Conservation (phyloP, 2,797 vertebrate species). For the Rhodeus uyekii region DNA sequence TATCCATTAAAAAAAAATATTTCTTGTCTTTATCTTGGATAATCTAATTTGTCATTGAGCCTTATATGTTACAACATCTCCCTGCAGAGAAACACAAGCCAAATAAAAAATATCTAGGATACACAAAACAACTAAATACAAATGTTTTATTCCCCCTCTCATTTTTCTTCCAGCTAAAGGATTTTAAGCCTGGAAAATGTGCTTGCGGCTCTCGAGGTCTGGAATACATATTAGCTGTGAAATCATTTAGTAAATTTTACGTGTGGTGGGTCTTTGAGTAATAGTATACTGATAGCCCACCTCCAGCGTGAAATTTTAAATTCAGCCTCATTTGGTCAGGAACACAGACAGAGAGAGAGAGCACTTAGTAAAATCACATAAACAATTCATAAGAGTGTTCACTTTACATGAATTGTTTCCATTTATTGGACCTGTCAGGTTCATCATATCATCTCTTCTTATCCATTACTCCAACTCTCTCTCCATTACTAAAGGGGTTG, state of each 20-base stretch:
- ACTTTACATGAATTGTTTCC: constrained; percentile 30
- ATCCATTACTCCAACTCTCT: constrained; percentile 10
- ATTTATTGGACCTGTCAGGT: constrained; percentile 15
- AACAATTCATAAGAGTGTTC: constrained; percentile 38
- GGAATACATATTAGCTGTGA: constrained; percentile 40
- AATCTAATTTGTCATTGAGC: background rate
- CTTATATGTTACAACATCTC: background rate
- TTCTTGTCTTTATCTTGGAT: background rate
- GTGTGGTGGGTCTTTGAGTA: constrained; percentile 36
- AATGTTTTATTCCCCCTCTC: background rate
- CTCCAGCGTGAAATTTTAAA: constrained; percentile 43
- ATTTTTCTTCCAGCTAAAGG: background rate
- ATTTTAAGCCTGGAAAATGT: constrained; percentile 12
- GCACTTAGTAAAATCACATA: constrained; percentile 26
- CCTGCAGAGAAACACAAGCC: background rate
- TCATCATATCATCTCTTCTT: constrained; percentile 20
- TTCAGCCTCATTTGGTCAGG: constrained; percentile 19
- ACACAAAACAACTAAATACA: background rate
- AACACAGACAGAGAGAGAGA: constrained; percentile 22
- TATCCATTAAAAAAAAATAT: background rate
- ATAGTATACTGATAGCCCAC: constrained; percentile 27
- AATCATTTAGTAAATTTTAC: constrained; percentile 20
- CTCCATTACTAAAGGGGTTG: background rate
- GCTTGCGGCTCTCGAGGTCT: background rate
- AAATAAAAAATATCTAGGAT: background rate